Base-by-base conservation (phyloP, 2,797 vertebrate genomes). In the Gila robusta region DNA sequence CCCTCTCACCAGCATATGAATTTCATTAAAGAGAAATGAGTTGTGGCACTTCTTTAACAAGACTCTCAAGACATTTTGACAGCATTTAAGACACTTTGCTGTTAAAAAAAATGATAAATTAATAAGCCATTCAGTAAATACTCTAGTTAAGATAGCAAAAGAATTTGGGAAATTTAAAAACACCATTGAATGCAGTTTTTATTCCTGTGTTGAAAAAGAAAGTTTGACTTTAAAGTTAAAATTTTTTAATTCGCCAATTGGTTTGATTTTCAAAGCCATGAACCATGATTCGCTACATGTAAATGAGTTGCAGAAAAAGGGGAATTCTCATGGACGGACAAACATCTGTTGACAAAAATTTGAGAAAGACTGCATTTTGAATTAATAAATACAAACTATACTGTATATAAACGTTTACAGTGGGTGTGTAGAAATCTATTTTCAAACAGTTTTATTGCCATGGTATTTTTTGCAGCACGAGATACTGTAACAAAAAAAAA, bases 21-120 rank as follows among this genome's bases (percentile, higher is more conserved):
- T 93, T 93, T 93, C 93, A 94, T 94, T 94, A 94, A 92, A 91
- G 90, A 91, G 91, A 95, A 95, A 96, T 94, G 92, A 95, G 93
- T 92, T 92, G 92, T 94, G 95, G 93, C 94, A 94, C 94, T 95
- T 94, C 93, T 95, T 94, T 94, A 95, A 95, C 94, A 94, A 94
- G 95, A 93, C 91, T 94, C 93, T 91, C 91, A 94, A 95, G 94
- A 94, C 93, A 93, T 93, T 94, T 94, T 95, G 94, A 95, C 94
- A 95, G 94, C 91, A 92, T 94, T 93, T 95, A 94, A 89, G 93
- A 92, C 93, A 92, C 90, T 93, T 91, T 90, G 91, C 89, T 71
- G 87, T 90, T 73, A 88, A 91, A 93, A 93, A 92, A 91, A 41
- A 6, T 1, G 0, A 87, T 80, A 19, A 85, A 91, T 83, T 89